Evolutionary conservation across 2,113 vertebrate species (phyloP).

Genomic region (Eurystomus gularis): DNA sequence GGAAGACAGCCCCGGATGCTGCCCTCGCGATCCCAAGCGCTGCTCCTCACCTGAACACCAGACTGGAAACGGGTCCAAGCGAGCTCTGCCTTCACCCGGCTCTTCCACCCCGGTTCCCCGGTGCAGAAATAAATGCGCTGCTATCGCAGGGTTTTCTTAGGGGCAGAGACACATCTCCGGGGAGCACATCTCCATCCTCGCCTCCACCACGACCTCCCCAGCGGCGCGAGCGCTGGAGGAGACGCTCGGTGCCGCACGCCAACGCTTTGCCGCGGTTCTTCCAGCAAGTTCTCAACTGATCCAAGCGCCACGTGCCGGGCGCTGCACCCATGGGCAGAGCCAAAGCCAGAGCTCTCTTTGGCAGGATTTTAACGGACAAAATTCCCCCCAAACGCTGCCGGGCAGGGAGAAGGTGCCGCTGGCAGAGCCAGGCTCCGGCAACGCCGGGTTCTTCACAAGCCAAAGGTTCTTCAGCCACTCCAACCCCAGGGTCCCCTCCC

Average conservation of each 20-base stretch:
- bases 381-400: not conserved
- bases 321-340: accelerated
- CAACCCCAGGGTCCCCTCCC: not conserved
- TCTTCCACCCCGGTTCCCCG: not conserved
- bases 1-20: not conserved
- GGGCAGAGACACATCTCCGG: not conserved
- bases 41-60: not conserved
- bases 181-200: not conserved
- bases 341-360: not conserved
- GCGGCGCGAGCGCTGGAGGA: not conserved
- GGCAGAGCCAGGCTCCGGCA: not conserved
- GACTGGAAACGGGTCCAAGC: not conserved
- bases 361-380: not conserved
- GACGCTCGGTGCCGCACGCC: accelerated
- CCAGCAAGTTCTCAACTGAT: not conserved
- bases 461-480: not conserved
- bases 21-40: not conserved
- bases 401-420: no score
- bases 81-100: not conserved
- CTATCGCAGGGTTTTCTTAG: accelerated
- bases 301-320: accelerated
- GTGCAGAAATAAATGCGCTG: not conserved
- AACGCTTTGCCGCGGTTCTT: not conserved
- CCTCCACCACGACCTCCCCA: not conserved
- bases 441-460: not conserved